Base-by-base conservation (phyloP, 2,113 vertebrate species). In the Rhinopomastus cyanomelas region DNA sequence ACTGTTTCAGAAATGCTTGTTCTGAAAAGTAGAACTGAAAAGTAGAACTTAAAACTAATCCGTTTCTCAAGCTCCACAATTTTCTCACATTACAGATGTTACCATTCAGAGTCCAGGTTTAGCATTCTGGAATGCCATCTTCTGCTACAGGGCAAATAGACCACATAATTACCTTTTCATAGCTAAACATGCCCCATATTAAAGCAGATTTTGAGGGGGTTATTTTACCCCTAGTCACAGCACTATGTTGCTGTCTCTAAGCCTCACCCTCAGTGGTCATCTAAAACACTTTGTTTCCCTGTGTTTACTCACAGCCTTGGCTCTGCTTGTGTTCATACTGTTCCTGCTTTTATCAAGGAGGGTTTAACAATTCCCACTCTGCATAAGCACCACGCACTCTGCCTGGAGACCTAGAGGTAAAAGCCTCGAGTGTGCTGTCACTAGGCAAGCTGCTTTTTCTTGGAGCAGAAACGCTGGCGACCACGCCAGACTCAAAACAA, bases 401-500 rank as follows among this genome's bases (percentile, higher is more conserved):
- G 49, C n/a, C 61, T 84, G 25, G 13, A 84, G 16, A 46, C 61
- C 51, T 68, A 23, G 37, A 75, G 75, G 69, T 56, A 86, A 85
- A 71, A 5, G 29, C 56, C 65, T 84, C 22, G 53, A 62, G 69
- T 2, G 2, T 1, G 18, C 81, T 73, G 46, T 85, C 32, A 0
- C 59, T 68, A 80, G 71, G 55, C 23, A 6, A 88, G 88, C 46
- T 1, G 30, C 60, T n/a, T 77, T 51, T 20, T 55, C 57, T 69
- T 32, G 30, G n/a, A 91, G 76, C 65, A 92, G 52, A 36, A 39
- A 75, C 59, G 44, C 52, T 86, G 59, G 22, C 14, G 1, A 81
- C 36, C 57, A 42, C 57, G 53, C 80, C 86, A 94, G 88, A 68
- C 83, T 74, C 44, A 53, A 93, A 21, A 92, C 86, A 90, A 94